A percentile compares a stretch with the other conserved stretches of the same genome.
Evolutionary conservation across 2,888 invertebrate species (phyloP).

Genomic region (Glomeris marginata): DNA sequence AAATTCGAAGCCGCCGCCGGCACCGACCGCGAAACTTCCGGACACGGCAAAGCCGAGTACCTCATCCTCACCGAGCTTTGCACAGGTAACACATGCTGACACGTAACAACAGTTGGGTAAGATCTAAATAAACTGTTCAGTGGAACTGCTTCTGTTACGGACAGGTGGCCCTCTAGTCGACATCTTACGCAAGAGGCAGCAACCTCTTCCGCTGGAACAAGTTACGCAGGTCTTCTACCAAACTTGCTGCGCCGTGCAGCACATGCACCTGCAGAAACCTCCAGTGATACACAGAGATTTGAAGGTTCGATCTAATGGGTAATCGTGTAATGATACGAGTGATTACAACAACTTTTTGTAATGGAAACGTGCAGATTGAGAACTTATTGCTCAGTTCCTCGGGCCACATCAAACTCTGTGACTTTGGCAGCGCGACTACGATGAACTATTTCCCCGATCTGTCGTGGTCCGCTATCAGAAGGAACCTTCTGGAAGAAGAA

Average conservation of each 20-base stretch:
- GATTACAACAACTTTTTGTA: too few species aligned
- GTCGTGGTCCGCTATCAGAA: constrained; percentile 82
- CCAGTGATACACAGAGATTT: constrained; percentile 92
- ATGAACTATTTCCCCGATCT: constrained; percentile 58
- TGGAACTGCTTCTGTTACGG: background rate
- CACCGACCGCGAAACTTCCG: constrained; percentile 60
- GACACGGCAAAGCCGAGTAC: constrained; percentile 75
- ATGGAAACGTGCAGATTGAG: constrained; percentile 55
- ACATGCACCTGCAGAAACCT: constrained; percentile 79
- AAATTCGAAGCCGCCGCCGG: constrained; percentile 71
- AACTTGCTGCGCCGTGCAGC: constrained; percentile 73
- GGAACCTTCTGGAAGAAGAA: constrained; percentile 84
- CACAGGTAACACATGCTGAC: too few species aligned
- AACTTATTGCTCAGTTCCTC: constrained; percentile 78
- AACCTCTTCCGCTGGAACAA: constrained; percentile 48
- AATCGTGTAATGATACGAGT: too few species aligned
- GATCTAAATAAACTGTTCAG: background rate
- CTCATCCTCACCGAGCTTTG: constrained; percentile 85
- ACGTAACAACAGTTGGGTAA: too few species aligned
- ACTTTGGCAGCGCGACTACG: constrained; percentile 90
- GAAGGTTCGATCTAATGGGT: constrained; percentile 46
- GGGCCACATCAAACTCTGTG: constrained; percentile 82
- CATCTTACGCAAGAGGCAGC: constrained; percentile 37
- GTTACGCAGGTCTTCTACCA: constrained; percentile 81
- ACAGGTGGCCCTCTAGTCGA: constrained; percentile 49